Percentiles rank a stretch among this genome's conserved stretches.
phyloP scores from a whole-genome alignment of 2,888 invertebrate species.

The Tipula confusa region DNA sequence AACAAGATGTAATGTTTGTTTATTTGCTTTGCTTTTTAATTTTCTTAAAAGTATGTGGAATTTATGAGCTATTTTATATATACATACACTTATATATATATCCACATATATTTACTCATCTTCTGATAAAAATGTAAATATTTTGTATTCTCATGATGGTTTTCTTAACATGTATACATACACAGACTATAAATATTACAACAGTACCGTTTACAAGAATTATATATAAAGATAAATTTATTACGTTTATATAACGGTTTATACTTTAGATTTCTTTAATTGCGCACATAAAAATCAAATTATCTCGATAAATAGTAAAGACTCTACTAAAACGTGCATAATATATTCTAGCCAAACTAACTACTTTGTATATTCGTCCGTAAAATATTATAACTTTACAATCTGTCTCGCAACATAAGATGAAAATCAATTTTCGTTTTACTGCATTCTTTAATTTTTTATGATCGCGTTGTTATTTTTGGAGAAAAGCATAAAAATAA shows the following conservation, averaged over 20 bases:
- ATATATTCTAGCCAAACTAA: not conserved
- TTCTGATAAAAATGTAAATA: constrained; percentile 12
- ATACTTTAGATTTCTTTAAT: not conserved
- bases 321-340: not conserved
- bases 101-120: not conserved
- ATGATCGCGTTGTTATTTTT: not conserved
- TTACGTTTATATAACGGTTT: not conserved
- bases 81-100: not conserved
- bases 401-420: not conserved
- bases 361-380: too few relatives aligned
- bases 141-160: not conserved
- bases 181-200: not conserved
- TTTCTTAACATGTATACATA: too few relatives aligned
- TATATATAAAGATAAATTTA: not conserved
- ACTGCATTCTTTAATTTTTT: not conserved
- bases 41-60: not conserved
- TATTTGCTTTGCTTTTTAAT: not conserved
- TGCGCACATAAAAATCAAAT: constrained; percentile 9
- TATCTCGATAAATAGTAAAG: not conserved
- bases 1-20: not conserved
- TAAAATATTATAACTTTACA: not conserved
- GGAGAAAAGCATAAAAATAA: not conserved
- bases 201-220: not conserved
- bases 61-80: not conserved
- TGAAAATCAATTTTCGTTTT: not conserved